Conservation (phyloP, 64 coral and sea anemone species). For the Pocillopora damicornis region DNA sequence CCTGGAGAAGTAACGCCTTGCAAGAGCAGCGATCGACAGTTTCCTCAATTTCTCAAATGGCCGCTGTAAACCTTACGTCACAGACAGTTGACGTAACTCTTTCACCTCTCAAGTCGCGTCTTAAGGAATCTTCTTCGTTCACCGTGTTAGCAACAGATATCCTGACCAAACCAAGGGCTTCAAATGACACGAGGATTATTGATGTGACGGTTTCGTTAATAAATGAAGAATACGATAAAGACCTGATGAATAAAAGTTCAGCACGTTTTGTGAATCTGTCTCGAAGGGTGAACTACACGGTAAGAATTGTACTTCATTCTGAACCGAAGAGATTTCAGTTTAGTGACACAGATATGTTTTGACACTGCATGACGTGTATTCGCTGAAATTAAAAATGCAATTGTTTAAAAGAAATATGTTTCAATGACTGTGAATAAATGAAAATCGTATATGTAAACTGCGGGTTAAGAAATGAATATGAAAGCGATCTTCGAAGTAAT, state of each 20-base stretch:
- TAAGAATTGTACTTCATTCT: neutral
- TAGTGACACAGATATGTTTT: too few relatives aligned
- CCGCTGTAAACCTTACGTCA: neutral
- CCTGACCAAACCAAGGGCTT: neutral
- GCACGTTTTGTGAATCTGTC: neutral
- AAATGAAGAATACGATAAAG: slow-evolving; percentile 11
- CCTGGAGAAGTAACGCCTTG: neutral
- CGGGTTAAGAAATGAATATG: too few relatives aligned
- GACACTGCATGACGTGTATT: too few relatives aligned
- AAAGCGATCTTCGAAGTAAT: too few relatives aligned
- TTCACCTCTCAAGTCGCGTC: neutral
- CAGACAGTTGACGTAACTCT: too few relatives aligned
- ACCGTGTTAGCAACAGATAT: neutral
- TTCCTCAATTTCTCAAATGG: neutral
- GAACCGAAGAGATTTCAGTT: too few relatives aligned
- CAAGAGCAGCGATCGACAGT: neutral
- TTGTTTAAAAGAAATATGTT: too few relatives aligned
- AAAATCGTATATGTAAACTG: too few relatives aligned
- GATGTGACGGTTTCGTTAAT: neutral
- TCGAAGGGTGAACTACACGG: slow-evolving; percentile 6
- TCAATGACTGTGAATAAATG: too few relatives aligned
- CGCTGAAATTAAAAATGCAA: too few relatives aligned
- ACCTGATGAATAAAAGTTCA: slow-evolving; percentile 12
- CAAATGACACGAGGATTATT: neutral
- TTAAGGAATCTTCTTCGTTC: neutral